Evolutionary conservation across 2,888 invertebrate species (phyloP), one percentile per base, ranked within the genome.

Genomic region (Eulithis testata): DNA sequence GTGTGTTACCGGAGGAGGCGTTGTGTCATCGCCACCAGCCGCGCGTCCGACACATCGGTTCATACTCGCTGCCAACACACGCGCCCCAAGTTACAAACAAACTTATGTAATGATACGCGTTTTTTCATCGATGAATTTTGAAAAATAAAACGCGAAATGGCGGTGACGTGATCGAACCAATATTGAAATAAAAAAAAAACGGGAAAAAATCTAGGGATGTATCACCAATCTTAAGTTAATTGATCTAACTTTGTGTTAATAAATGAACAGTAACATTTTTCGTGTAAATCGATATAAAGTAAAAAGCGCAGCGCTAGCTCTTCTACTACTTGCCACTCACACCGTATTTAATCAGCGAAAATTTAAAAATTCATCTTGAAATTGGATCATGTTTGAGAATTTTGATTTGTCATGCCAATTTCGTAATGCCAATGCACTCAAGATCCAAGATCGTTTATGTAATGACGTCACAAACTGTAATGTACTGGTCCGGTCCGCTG

Each of bases 31-130:
- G 89, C 83, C 87, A 83, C 80, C 86, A 80, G 73, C 81, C 85
- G 84, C 86, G 87, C 63, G 62, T 74, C 79, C 74, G 79, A 75
- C 85, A 70, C 87, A 87, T 84, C 85, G 88, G 88, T 88, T 82
- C 89, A 85, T 87, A 87, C 84, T 85, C 87, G 83, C 91, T 91
- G 90, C 83, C 82, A 76, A 88, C 82, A 88, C 80, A 73, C 62
- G 64, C 69, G 69, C 62, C 54, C 31, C 60, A 55, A 31, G 47
- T 64, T 61, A 60, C 36, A 55, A 49, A 60, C 36, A 49, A 44
- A 56, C 60, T 61, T 63, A 47, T 21, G 2, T 9, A 54, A 51
- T 40, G n/a, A 49, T 59, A 54, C 31, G 50, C 60, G 12, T 31
- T 50, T 50, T 44, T 44, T 43, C 31, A 58, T 65, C 58, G 56